A percentile compares a stretch with the other conserved stretches of the same genome.
phyloP scores from a whole-genome alignment of 2,113 vertebrate genomes.

The Bombycilla garrulus region DNA sequence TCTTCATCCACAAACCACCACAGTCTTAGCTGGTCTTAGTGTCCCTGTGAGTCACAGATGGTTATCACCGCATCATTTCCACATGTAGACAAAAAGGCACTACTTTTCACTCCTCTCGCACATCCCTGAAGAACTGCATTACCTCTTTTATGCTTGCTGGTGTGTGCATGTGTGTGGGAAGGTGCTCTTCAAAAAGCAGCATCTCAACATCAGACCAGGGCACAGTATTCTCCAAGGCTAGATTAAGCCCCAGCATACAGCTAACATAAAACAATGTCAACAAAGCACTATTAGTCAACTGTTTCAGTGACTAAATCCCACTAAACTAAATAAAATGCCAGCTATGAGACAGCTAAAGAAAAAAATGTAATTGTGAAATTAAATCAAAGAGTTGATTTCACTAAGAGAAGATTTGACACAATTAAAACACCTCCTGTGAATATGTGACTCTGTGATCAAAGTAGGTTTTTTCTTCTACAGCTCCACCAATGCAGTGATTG shows the following conservation, averaged over 20 bases:
- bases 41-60: not conserved
- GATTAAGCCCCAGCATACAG: not conserved
- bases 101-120: not conserved
- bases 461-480: not conserved
- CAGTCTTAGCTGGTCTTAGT: not conserved
- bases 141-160: not conserved
- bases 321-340: not conserved
- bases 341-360: not conserved
- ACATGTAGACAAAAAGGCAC: not conserved
- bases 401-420: not conserved
- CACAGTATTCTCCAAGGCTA: not conserved
- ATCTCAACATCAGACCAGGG: not conserved
- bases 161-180: fast-evolving
- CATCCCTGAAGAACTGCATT: not conserved
- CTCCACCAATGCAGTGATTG: not conserved
- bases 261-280: not conserved
- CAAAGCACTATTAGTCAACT: not conserved
- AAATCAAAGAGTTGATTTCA: not conserved
- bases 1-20: not conserved
- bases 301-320: not conserved
- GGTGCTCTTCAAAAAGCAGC: not conserved
- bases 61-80: not conserved
- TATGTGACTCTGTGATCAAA: not conserved
- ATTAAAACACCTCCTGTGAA: not conserved
- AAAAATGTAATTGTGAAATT: not conserved